Evolutionary conservation across 2,113 vertebrate species (phyloP).

Genomic region (Raja brachyura): DNA sequence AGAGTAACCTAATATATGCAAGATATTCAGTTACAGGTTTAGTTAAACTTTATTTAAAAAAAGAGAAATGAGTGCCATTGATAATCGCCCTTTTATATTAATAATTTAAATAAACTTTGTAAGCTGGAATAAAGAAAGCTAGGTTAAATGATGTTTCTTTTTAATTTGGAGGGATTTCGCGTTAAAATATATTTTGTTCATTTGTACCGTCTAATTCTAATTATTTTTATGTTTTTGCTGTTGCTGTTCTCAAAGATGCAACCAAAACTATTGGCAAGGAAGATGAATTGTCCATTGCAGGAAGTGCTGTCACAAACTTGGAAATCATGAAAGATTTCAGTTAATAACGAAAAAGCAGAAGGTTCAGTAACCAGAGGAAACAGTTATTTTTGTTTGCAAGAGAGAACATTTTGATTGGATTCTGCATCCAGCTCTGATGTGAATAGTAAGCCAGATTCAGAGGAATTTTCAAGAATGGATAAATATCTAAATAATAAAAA

Average conservation of each 20-base stretch:
- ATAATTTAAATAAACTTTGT: background rate
- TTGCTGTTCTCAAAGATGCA: background rate
- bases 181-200: background rate
- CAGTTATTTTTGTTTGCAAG: background rate
- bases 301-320: background rate
- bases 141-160: background rate
- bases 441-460: too few relatives aligned
- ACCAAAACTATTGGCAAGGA: background rate
- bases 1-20: conserved; percentile 6
- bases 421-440: too few relatives aligned
- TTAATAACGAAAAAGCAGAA: background rate
- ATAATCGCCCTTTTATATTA: background rate
- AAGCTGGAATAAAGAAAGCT: background rate
- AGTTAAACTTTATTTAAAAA: background rate
- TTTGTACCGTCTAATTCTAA: background rate
- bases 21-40: background rate
- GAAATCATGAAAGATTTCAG: background rate
- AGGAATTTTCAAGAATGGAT: background rate
- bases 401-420: background rate
- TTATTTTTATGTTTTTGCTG: background rate
- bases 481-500: background rate
- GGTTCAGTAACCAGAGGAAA: background rate
- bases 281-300: background rate
- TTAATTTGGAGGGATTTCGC: background rate
- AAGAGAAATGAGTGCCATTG: background rate